Percentiles rank a stretch among this genome's conserved stretches.
These are phyloP conservation scores for Loriculus beryllinus DNA, from an alignment of 2,797 vertebrate species.

Conservation along the genomic window DNA sequence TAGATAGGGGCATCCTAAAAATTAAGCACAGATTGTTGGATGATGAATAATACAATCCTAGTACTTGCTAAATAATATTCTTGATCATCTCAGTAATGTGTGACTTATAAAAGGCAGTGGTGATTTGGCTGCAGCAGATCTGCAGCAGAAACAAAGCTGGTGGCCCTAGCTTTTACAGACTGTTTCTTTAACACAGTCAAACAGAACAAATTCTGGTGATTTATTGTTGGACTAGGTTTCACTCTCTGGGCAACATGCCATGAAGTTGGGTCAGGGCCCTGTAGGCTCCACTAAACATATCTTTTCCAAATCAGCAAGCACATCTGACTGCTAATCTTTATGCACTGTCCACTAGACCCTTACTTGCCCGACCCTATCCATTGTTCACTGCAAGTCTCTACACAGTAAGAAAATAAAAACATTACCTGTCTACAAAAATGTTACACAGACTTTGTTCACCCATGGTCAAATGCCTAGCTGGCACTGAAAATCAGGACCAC, in stretches of 20 bases:
- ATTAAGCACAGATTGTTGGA: constrained; percentile 40
- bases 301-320: neutral
- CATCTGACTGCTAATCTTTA: constrained; percentile 6
- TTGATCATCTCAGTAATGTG: neutral
- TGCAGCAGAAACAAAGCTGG: neutral
- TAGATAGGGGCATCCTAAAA: neutral
- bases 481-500: neutral
- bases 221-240: constrained; percentile 54
- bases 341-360: neutral
- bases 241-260: constrained; percentile 13
- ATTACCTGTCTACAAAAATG: neutral
- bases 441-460: neutral
- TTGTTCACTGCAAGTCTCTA: neutral
- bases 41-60: neutral
- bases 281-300: neutral
- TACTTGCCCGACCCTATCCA: neutral
- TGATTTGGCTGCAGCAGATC: constrained; percentile 14
- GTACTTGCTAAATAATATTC: neutral
- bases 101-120: neutral
- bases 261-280: constrained; percentile 30
- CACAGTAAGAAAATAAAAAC: neutral
- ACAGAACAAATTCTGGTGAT: constrained; percentile 35
- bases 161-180: constrained; percentile 24
- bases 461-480: neutral
- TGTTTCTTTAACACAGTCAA: constrained; percentile 38